phyloP scores from a whole-genome alignment of 2,888 invertebrate species.

The Sphaerophoria rueppellii region DNA sequence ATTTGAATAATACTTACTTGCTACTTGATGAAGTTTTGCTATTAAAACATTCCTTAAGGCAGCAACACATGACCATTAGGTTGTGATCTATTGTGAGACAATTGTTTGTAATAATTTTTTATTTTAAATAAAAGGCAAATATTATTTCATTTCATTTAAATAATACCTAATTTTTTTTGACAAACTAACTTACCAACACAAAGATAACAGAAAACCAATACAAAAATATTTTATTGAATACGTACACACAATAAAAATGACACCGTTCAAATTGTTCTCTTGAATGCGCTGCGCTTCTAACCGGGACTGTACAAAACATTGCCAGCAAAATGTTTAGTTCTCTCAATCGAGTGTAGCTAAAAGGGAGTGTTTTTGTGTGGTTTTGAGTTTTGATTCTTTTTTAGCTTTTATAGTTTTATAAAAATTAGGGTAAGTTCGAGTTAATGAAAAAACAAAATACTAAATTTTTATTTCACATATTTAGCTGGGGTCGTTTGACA shows the following conservation, averaged over 20 bases:
- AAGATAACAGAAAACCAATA: not conserved
- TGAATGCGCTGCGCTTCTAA: constrained; percentile 27
- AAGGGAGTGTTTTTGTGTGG: constrained; percentile 18
- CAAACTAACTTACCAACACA: constrained; percentile 18
- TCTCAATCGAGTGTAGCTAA: constrained; percentile 19
- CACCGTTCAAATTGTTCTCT: constrained; percentile 17
- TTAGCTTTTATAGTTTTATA: constrained; percentile 13
- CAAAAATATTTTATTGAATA: not conserved
- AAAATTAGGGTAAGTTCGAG: constrained; percentile 20
- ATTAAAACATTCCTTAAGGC: no score
- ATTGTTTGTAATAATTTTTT: no score
- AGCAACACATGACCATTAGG: no score
- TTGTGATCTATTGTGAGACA: no score
- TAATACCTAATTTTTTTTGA: not conserved
- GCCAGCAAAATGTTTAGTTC: constrained; percentile 28
- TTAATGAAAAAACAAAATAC: not conserved
- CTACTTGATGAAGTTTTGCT: no score
- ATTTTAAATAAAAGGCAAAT: no score
- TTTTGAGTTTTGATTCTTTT: constrained; percentile 3
- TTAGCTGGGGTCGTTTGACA: not conserved
- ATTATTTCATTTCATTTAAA: no score
- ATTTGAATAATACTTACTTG: no score
- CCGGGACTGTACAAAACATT: constrained; percentile 43
- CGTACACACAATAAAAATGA: not conserved
- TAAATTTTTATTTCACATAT: not conserved